phyloP scores from a whole-genome alignment of 2,888 invertebrate genomes.

The Macaria notata region DNA sequence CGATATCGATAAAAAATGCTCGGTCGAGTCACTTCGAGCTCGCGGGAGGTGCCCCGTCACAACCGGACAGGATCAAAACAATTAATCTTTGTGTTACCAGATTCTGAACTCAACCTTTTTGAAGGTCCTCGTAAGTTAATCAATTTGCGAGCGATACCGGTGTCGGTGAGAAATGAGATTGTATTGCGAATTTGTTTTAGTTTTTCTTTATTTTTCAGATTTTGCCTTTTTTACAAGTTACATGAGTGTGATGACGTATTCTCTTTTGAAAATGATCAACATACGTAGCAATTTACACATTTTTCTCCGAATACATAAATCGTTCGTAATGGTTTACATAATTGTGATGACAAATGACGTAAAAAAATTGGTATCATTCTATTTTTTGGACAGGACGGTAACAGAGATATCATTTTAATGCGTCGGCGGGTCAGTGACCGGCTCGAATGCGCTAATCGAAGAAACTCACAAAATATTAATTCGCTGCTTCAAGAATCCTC shows the following conservation, averaged over 20 bases:
- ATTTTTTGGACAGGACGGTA: background rate
- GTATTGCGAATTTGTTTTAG: constrained; percentile 41
- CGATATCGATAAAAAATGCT: constrained; percentile 40
- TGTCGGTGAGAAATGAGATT: constrained; percentile 45
- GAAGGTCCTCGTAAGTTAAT: constrained; percentile 61
- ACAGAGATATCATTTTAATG: constrained; percentile 17
- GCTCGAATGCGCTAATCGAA: constrained; percentile 57
- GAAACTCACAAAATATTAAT: constrained; percentile 56
- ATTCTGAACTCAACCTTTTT: constrained; percentile 59
- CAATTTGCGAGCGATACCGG: constrained; percentile 64
- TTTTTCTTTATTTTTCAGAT: background rate
- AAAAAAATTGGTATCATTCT: background rate
- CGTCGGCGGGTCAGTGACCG: constrained; percentile 30
- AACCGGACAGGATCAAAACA: constrained; percentile 64
- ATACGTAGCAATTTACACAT: no score
- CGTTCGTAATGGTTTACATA: no score
- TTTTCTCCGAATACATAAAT: no score
- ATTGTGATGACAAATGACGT: no score
- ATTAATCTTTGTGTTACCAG: constrained; percentile 71
- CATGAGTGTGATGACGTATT: no score
- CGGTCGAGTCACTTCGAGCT: constrained; percentile 27
- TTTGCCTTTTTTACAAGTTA: background rate
- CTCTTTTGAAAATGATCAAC: no score
- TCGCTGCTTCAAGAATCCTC: constrained; percentile 42
- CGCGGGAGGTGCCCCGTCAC: constrained; percentile 45